These are phyloP conservation scores for Lepus oiostolus DNA, from an alignment of 2,797 vertebrate species.

Conservation along the genomic window DNA sequence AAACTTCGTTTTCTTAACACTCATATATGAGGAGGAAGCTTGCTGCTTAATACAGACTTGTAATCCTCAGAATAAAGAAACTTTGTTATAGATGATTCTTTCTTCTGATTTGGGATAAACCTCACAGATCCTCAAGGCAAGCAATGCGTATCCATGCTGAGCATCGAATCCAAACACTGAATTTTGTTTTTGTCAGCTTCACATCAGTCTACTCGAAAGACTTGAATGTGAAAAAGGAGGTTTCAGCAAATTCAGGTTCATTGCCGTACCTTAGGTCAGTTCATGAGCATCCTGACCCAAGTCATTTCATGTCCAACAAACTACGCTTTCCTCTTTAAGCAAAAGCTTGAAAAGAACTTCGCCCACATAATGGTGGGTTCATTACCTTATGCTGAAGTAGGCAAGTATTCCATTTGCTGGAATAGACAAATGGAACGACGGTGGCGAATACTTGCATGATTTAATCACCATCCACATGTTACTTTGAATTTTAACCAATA, in stretches of 20 bases:
- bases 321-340: background rate
- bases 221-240: background rate
- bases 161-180: background rate
- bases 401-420: background rate
- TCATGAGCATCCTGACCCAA: background rate
- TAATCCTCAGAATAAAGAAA: background rate
- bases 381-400: background rate
- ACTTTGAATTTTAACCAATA: background rate
- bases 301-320: background rate
- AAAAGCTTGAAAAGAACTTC: background rate
- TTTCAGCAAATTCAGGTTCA: background rate
- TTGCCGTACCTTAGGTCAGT: background rate
- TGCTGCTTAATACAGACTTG: accelerated
- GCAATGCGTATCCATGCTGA: background rate
- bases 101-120: background rate
- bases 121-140: background rate
- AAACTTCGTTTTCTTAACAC: background rate
- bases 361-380: background rate
- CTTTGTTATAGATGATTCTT: background rate
- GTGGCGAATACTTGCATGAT: background rate
- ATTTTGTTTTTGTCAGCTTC: background rate
- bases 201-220: background rate
- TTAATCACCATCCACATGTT: background rate
- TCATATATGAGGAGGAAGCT: accelerated
- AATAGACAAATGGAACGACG: background rate